Evolutionary conservation across 1,140 invertebrate genomes (phyloP), one percentile per base, ranked within the genome.

Genomic region (Drosophila sproati): DNA sequence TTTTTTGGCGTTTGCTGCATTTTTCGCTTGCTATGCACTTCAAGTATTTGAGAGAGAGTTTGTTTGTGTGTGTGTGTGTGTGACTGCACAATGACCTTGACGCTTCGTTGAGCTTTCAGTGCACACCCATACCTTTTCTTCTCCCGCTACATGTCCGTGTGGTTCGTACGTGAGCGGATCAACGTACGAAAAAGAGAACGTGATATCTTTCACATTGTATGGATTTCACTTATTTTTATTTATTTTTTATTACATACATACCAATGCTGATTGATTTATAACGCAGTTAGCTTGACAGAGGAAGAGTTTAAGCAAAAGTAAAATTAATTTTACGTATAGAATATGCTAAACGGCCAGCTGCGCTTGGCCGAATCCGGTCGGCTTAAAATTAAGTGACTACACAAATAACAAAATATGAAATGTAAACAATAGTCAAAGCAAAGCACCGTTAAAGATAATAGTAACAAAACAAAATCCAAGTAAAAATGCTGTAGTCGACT

Each of bases 361-460:
- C 57, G 20, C n/a, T 32, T 5, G 10, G 39, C 29, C 41, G 37
- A 48, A 48, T 55, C 51, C 32, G 39, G 41, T 61, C 61, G 67
- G 31, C 6, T 54, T 28, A 31, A 70, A 45, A 54, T 37, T 2
- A 35, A 54, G 5, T 45, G 10, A 32, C 51, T 3, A 5, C 31
- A 48, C 47, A 48, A 8, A n/a, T 34, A 20, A 4, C 0, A 50
- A 6, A 70, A 54, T 12, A 61, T 32, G 4, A 20, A 70, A 61
- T 52, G 34, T 62, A 20, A 50, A 62, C 34, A 62, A 47, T 8
- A 8, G 31, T 31, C 28, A 71, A 71, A 70, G 7, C 34, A 63
- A 70, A 63, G 41, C 50, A 47, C 37, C 45, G 32, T 50, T 39
- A 35, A 39, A 67, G 3, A 41, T 4, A 37, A 20, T 3, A n/a